phyloP scores from a whole-genome alignment of 2,888 invertebrate species.

The Conus canariensis region DNA sequence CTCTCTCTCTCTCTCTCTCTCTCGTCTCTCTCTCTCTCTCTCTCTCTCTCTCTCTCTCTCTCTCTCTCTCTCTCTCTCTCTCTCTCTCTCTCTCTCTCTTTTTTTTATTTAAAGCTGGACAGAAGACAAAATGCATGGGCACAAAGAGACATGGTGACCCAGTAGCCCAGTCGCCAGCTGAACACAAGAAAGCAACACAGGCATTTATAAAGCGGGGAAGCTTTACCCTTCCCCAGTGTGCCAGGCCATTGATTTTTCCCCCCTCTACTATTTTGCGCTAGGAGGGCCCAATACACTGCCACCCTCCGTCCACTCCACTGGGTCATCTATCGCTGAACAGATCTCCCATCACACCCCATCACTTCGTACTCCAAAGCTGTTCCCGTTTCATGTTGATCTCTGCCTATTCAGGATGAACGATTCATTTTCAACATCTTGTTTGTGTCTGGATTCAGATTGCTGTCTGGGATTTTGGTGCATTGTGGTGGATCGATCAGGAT shows the following conservation, averaged over 20 bases:
- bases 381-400: neutral
- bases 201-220: neutral
- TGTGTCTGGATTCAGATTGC: neutral
- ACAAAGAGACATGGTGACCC: slow-evolving; percentile 15
- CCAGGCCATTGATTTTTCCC: slow-evolving; percentile 35
- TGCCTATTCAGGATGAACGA: neutral
- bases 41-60: slow-evolving; percentile 37
- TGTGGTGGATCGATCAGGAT: slow-evolving; percentile 12
- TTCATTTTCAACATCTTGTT: neutral
- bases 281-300: slow-evolving; percentile 6
- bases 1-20: slow-evolving; percentile 18
- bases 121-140: neutral
- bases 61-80: slow-evolving; percentile 17
- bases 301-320: neutral
- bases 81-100: neutral
- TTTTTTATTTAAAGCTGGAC: slow-evolving; percentile 17
- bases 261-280: slow-evolving; percentile 2
- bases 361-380: neutral
- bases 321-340: neutral
- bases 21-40: neutral
- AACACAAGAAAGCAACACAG: slow-evolving; percentile 14
- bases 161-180: neutral
- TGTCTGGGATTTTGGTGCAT: neutral
- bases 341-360: slow-evolving; percentile 7
- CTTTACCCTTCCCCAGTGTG: neutral